A percentile compares a stretch with the other conserved stretches of the same genome.
phyloP scores from a whole-genome alignment of 1,140 invertebrate genomes.

The Anadara kagoshimensis region DNA sequence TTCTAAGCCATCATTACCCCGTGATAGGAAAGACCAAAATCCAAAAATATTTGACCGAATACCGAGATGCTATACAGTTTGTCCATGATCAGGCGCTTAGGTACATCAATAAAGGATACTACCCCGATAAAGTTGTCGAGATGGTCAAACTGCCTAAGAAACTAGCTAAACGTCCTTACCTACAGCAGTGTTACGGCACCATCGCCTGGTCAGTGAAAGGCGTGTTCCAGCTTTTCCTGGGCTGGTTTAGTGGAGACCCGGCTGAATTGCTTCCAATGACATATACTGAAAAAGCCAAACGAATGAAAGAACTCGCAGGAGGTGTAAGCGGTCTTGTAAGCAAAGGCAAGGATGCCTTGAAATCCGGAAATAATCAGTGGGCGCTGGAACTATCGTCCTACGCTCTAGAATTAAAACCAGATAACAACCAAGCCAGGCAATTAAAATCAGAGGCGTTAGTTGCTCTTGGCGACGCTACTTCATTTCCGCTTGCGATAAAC shows the following conservation, averaged over 20 bases:
- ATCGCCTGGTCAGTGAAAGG: constrained; percentile 8
- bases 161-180: not conserved
- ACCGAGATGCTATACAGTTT: constrained; percentile 4
- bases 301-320: not conserved
- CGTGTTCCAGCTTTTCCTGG: constrained; percentile 5
- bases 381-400: constrained; percentile 5
- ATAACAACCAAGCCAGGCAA: too few species aligned
- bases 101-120: constrained; percentile 5
- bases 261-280: not conserved
- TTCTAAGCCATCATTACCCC: not conserved
- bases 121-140: not conserved
- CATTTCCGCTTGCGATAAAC: too few species aligned
- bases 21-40: not conserved
- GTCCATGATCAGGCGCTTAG: constrained; percentile 4
- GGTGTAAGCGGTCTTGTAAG: not conserved
- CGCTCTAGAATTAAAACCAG: not conserved
- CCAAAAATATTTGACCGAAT: not conserved
- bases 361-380: constrained; percentile 7
- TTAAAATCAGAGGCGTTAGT: too few species aligned
- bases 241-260: not conserved
- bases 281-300: not conserved
- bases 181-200: not conserved
- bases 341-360: not conserved
- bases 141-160: not conserved
- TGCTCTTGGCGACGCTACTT: too few species aligned